A percentile compares a stretch with the other conserved stretches of the same genome.
phyloP scores from a whole-genome alignment of 1,140 invertebrate species.

The Polyergus mexicanus region DNA sequence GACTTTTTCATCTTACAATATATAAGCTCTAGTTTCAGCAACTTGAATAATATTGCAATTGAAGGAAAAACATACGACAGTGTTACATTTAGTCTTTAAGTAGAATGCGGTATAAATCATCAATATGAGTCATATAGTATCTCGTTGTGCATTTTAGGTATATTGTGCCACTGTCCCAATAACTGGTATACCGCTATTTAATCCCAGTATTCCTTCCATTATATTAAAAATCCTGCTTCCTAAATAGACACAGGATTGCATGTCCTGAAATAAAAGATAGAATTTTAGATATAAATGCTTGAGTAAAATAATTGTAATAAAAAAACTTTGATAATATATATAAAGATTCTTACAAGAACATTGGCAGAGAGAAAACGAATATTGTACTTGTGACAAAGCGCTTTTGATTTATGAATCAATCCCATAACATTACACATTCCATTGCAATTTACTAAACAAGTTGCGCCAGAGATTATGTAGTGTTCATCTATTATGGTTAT shows the following conservation, averaged over 20 bases:
- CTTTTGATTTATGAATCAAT: conserved; percentile 73
- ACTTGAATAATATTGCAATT: conserved; percentile 22
- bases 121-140: not conserved
- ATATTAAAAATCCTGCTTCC: conserved; percentile 79
- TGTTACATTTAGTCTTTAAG: not conserved
- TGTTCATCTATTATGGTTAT: conserved; percentile 79
- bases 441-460: conserved; percentile 80
- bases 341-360: conserved; percentile 77
- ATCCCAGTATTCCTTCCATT: conserved; percentile 75
- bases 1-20: conserved; percentile 79
- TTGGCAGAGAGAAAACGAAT: conserved; percentile 78
- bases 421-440: conserved; percentile 71
- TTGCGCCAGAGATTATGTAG: conserved; percentile 78
- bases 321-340: not conserved
- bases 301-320: conserved; percentile 1
- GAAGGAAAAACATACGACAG: not conserved
- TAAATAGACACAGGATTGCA: conserved; percentile 68
- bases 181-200: conserved; percentile 77
- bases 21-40: not conserved
- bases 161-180: conserved; percentile 8
- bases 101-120: not conserved
- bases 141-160: not conserved
- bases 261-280: conserved; percentile 68
- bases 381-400: conserved; percentile 80
- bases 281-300: conserved; percentile 30